Evolutionary conservation across 1,140 invertebrate species (phyloP), one percentile per base, ranked within the genome.

Genomic region (Pentalonia nigronervosa): DNA sequence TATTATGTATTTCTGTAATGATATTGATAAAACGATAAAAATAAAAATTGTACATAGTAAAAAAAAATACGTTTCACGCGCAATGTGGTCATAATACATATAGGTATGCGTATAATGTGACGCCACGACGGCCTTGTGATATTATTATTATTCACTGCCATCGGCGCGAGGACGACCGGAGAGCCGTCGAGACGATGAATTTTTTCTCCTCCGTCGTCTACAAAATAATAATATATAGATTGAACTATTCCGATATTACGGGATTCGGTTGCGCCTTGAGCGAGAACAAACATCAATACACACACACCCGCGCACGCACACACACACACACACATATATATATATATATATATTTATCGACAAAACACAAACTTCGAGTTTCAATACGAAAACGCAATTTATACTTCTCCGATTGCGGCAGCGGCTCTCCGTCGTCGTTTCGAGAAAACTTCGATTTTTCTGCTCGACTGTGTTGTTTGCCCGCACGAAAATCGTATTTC

Each of bases 91-190:
- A n/a, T 47, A 87, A 86, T 23, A 11, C 2, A 14, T 60, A 56
- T 56, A 25, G 8, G 56, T 6, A 67, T 67, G 60, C 45, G 25
- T 48, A 30, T 87, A 47, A 87, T 30, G 30, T 20, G n/a, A 87
- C 83, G 41, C 41, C 23, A 45, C 9, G 23, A 41, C 7, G 25
- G 45, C 84, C 84, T 87, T 87, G 84, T 86, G 2, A 41, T 48
- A 87, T 41, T 41, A 41, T 41, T 41, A 41, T 41, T 41, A 41
- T 87, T 87, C 84, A 87, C 84, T 48, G 84, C 84, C 84, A 87
- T 6, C 30, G 17, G 30, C 30, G 11, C 84, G 84, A 47, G 84
- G 84, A n/a, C 84, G 30, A 87, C 25, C 4, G n/a, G 36, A 84
- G 34, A 21, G 81, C 81, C 36, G 81, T 36, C 36, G 50, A 67